These are phyloP conservation scores for Speoplatyrhinus poulsoni DNA, from an alignment of 2,113 vertebrate genomes.

Conservation along the genomic window DNA sequence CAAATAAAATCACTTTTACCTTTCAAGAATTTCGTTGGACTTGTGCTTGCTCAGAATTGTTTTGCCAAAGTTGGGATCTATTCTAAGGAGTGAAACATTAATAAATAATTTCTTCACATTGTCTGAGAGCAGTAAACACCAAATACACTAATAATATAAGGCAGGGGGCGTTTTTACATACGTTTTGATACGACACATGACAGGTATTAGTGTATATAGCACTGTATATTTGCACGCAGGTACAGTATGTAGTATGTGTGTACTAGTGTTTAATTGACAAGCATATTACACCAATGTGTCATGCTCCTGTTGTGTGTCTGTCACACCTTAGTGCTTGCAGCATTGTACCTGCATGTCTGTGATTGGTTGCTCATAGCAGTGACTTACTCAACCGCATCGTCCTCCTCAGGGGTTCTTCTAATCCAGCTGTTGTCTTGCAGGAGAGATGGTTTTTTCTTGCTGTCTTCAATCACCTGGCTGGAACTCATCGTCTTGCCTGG, in stretches of 20 bases:
- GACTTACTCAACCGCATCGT: conserved; percentile 76
- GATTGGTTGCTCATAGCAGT: background rate
- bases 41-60: conserved; percentile 51
- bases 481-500: conserved; percentile 36
- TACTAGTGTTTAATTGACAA: background rate
- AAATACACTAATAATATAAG: background rate
- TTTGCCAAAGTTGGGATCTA: conserved; percentile 86
- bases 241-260: background rate
- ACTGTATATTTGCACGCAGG: background rate
- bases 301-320: background rate
- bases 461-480: conserved; percentile 72
- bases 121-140: conserved; percentile 9
- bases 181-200: too few relatives aligned
- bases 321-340: background rate
- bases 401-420: conserved; percentile 79
- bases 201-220: background rate
- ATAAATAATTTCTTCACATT: background rate
- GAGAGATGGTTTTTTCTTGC: conserved; percentile 79
- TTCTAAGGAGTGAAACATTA: conserved; percentile 69
- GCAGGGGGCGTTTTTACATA: background rate
- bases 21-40: conserved; percentile 47
- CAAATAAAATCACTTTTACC: conserved; percentile 48
- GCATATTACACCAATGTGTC: background rate
- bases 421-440: conserved; percentile 94
- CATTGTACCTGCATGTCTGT: background rate